Evolutionary conservation across 2,797 vertebrate species (phyloP), one percentile per base, ranked within the genome.

Genomic region (Hydrophis major): DNA sequence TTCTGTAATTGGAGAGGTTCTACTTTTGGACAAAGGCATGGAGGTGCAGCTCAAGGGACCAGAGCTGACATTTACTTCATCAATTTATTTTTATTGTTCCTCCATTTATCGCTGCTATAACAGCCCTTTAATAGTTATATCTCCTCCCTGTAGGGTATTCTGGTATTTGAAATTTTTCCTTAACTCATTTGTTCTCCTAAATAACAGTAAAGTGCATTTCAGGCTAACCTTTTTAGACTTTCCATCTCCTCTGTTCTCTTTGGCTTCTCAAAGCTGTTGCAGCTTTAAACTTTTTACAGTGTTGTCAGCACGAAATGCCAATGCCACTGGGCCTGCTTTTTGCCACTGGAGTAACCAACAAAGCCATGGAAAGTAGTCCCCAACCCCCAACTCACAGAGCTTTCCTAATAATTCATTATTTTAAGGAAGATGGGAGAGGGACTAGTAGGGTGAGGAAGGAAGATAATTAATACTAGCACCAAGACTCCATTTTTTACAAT

Each of bases 61-160:
- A 97, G 97, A 96, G 94, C 97, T 98, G 98, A 98, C 98, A 98
- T 98, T 98, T 98, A 98, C 98, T 98, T 98, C 98, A 98, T 98
- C 98, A 98, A 98, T 98, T 98, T 98, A 98, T 98, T 98, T 98
- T 98, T 98, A 98, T 98, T 98, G 98, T 98, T 98, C 98, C 97
- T 98, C 98, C 97, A 97, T 98, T 98, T 98, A 98, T 98, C 98
- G 98, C 98, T 96, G 97, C 97, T 98, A 98, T 98, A 98, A 98
- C 98, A 98, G 98, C 97, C 98, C 98, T 98, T 98, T 98, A 98
- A 98, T 98, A 98, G 98, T 98, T 98, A 98, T 98, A 98, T 98
- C 98, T 98, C 98, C 98, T 98, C 98, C 98, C 98, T 98, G 98
- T 98, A 98, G 98, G 98, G 98, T 98, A 98, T 98, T 98, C 98